Evolutionary conservation across 2,888 invertebrate genomes (phyloP), one percentile per base, ranked within the genome.

Genomic region (Trissonchulus sp.): DNA sequence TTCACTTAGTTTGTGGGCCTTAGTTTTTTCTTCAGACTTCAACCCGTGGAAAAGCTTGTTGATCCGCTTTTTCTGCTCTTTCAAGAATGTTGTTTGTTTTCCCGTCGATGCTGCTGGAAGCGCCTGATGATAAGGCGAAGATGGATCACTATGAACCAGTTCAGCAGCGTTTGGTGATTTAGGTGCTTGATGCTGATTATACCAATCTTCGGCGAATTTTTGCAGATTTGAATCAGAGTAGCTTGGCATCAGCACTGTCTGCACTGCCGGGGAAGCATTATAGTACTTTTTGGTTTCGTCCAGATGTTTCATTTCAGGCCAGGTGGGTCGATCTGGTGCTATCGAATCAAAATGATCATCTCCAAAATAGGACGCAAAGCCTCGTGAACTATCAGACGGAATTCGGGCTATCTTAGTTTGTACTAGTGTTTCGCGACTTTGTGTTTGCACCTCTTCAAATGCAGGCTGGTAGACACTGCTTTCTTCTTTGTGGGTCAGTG

Each of bases 21-120:
- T n/a, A n/a, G n/a, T n/a, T n/a, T n/a, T n/a, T n/a, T n/a, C n/a
- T n/a, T n/a, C n/a, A n/a, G n/a, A n/a, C n/a, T n/a, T n/a, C n/a
- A n/a, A n/a, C n/a, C n/a, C n/a, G 90, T 72, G 37, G 48, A 60
- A 48, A 35, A 35, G 36, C 72, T 34, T 65, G 31, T 65, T 23
- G 23, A 48, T 48, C 48, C 23, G 8, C 23, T 48, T 48, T 23
- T 23, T 8, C 48, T 48, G 48, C 48, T 48, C 8, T 48, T 48
- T 48, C 48, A 48, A 23, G 23, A 48, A 48, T 8, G 8, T 23
- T 23, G 48, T 8, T 8, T 48, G 48, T 15, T 48, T 8, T 15
- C 8, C 48, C 8, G 48, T 48, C 8, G 48, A 23, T 15, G 48
- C 48, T 48, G 8, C 48, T n/a, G n/a, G n/a, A n/a, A n/a, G n/a